Percentiles rank a stretch among this genome's conserved stretches.
Conservation (phyloP, 2,113 vertebrate species). For the Galbula dea region DNA sequence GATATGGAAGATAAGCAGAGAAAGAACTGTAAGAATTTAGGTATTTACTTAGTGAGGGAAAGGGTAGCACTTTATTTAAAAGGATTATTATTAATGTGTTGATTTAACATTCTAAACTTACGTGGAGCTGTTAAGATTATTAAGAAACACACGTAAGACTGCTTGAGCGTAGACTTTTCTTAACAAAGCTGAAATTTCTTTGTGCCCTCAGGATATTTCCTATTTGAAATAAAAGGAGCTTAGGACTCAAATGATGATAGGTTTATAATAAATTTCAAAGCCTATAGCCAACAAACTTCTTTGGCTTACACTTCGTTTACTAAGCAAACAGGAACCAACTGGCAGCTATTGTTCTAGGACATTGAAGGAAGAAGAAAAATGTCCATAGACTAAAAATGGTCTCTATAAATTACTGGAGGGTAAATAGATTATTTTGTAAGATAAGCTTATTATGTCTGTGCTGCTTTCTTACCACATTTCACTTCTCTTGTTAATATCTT, state of each 20-base stretch:
- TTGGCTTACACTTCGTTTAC: neutral
- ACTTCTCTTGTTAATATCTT: neutral
- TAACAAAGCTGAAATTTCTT: neutral
- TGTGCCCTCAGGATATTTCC: neutral
- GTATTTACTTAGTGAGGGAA: neutral
- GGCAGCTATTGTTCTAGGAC: conserved; percentile 25
- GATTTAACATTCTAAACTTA: neutral
- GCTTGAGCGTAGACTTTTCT: neutral
- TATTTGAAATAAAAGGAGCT: neutral
- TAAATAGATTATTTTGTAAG: neutral
- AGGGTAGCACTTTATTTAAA: neutral
- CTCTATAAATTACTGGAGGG: neutral
- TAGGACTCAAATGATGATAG: neutral
- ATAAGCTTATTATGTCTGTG: neutral
- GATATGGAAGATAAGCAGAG: neutral
- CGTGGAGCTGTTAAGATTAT: neutral
- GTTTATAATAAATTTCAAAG: conserved; percentile 24
- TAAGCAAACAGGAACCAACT: neutral
- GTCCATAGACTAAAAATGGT: neutral
- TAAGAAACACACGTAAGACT: neutral
- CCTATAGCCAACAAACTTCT: neutral
- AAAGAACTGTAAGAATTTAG: neutral
- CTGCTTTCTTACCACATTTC: neutral
- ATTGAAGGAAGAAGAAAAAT: neutral
- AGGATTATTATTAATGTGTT: neutral